Evolutionary conservation across 1,140 invertebrate species (phyloP), one percentile per base, ranked within the genome.

Genomic region (Drosophila sproati): DNA sequence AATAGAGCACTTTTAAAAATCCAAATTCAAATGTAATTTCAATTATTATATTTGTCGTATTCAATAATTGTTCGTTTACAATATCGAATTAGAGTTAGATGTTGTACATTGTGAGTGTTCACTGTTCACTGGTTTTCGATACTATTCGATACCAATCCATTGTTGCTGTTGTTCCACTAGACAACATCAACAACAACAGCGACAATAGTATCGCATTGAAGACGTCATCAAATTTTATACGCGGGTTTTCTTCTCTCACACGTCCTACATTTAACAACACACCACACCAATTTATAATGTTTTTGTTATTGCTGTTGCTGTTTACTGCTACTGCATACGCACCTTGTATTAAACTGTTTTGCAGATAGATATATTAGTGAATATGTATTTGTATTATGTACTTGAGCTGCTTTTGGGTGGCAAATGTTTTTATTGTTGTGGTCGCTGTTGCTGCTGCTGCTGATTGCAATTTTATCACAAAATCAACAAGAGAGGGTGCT

Each of bases 391-490:
- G n/a, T 69, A 51, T 72, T 78, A 77, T 78, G 63, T 62, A 67
- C 34, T 76, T 72, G 51, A 78, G 62, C 75, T 71, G 69, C 68
- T 78, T 79, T 76, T 66, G 56, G 61, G 48, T 78, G 70, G 59
- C 69, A 61, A 78, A 75, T 72, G 73, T 87, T 71, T 87, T 71
- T 77, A 56, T 72, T 81, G 62, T 80, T 77, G 77, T 62, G 59
- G 61, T 80, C 56, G 73, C 51, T 81, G 62, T 80, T 77, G 77
- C 57, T 54, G 61, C 77, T 50, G 73, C 51, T 88, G 83, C 60
- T 87, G 85, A 88, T 87, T 83, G 83, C 83, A 87, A 78, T 87
- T 88, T 88, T 88, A 87, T 88, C 83, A 87, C 85, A 87, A 88
- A 87, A 87, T 87, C 82, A 87, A 88, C 83, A 87, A 87, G 80